These are phyloP conservation scores for Phengaris alcon DNA, from an alignment of 2,888 invertebrate species.

Conservation along the genomic window DNA sequence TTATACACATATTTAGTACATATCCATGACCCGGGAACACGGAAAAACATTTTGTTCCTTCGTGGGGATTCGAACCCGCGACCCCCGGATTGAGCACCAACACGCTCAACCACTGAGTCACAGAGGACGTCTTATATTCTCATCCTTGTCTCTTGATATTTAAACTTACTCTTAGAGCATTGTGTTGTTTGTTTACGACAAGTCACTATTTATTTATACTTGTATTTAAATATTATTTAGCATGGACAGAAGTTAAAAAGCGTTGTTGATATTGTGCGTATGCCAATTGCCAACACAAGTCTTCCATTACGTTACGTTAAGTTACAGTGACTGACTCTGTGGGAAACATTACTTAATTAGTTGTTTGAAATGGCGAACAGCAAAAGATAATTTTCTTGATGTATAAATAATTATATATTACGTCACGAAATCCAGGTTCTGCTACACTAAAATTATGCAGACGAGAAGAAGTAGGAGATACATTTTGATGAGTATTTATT, in stretches of 20 bases:
- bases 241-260: conserved; percentile 19
- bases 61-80: too few species aligned
- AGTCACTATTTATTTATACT: too few species aligned
- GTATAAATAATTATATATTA: conserved; percentile 7
- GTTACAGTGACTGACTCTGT: conserved; percentile 45
- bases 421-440: background rate
- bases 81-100: too few species aligned
- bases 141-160: background rate
- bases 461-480: background rate
- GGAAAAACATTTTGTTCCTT: too few species aligned
- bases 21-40: too few species aligned
- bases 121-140: too few species aligned
- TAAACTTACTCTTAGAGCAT: background rate
- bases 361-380: conserved; percentile 3
- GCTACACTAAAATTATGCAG: background rate
- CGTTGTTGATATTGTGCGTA: conserved; percentile 28
- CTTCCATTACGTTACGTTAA: conserved; percentile 65
- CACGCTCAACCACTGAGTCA: too few species aligned
- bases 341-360: conserved; percentile 46
- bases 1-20: too few species aligned
- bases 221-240: conserved; percentile 4
- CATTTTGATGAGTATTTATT: background rate
- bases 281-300: conserved; percentile 51
- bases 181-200: background rate
- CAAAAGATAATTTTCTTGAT: conserved; percentile 1